phyloP scores from a whole-genome alignment of 2,797 vertebrate species.

The Sebastes minor region DNA sequence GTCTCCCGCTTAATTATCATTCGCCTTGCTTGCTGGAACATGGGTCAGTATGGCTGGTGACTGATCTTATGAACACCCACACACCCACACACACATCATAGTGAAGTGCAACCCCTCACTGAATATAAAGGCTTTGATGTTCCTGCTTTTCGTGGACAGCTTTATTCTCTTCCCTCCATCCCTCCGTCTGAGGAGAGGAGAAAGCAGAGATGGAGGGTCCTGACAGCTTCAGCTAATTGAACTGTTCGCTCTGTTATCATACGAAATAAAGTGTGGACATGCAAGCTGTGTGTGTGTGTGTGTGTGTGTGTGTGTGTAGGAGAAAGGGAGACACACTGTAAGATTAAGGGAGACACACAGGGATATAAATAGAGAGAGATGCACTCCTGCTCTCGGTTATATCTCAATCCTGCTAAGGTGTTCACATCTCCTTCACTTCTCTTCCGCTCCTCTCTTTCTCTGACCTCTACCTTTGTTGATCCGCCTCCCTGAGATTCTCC shows the following conservation, averaged over 20 bases:
- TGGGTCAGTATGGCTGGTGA: conserved; percentile 48
- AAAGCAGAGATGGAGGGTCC: conserved; percentile 19
- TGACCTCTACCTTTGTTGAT: conserved; percentile 56
- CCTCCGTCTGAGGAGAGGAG: conserved; percentile 34
- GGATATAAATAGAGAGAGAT: conserved; percentile 36
- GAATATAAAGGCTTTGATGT: conserved; percentile 70
- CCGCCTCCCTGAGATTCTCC: conserved; percentile 40
- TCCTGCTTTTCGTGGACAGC: conserved; percentile 41
- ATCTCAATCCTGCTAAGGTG: conserved; percentile 47
- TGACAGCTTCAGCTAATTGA: conserved; percentile 64
- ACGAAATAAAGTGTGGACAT: neutral
- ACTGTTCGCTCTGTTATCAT: conserved; percentile 46
- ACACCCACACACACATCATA: conserved; percentile 19
- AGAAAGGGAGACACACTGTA: neutral
- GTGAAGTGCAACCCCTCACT: conserved; percentile 32
- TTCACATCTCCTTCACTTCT: conserved; percentile 42
- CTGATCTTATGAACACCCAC: conserved; percentile 34
- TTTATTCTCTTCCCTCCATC: conserved; percentile 49
- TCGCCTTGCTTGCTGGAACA: conserved; percentile 25
- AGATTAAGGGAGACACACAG: conserved; percentile 26
- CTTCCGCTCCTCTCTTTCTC: conserved; percentile 26
- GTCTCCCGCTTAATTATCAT: conserved; percentile 41
- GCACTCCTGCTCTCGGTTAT: conserved; percentile 25
- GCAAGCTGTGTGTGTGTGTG: conserved; percentile 1
- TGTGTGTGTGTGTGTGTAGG: neutral